Conservation (phyloP, 2,888 invertebrate species). For the Drosophila melanosoma region DNA sequence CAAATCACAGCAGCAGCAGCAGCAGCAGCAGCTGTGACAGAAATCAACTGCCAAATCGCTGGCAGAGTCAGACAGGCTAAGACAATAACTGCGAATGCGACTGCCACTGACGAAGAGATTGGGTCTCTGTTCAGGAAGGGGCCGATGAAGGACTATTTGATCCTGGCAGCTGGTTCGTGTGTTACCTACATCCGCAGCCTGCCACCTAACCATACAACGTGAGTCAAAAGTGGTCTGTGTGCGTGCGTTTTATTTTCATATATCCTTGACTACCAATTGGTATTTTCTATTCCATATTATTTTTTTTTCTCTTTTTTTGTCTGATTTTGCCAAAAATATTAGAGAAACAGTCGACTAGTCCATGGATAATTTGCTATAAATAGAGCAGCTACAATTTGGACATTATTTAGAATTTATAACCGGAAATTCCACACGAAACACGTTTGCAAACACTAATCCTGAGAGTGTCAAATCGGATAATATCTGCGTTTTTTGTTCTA, state of each 20-base stretch:
- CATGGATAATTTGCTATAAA: not conserved
- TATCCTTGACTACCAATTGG: not conserved
- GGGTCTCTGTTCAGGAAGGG: not conserved
- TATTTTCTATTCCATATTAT: not conserved
- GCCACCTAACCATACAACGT: constrained; percentile 37
- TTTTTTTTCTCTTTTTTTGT: not conserved
- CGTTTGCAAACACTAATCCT: not conserved
- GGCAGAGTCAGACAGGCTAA: constrained; percentile 53
- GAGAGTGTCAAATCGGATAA: not conserved
- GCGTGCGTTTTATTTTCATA: constrained; percentile 12
- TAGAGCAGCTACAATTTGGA: not conserved
- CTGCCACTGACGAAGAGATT: not conserved
- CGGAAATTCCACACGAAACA: not conserved
- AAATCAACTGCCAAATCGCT: constrained; percentile 76
- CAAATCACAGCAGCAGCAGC: constrained; percentile 65
- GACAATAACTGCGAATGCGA: constrained; percentile 40
- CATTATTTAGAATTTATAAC: not conserved
- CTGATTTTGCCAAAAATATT: not conserved
- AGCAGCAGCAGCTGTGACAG: constrained; percentile 74
- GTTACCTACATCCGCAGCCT: constrained; percentile 39
- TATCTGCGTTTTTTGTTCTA: not conserved
- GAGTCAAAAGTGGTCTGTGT: constrained; percentile 24
- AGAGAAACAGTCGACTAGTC: not conserved
- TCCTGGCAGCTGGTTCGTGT: constrained; percentile 37
- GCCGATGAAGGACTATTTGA: constrained; percentile 4